These are phyloP conservation scores for Tuberolachnus salignus DNA, from an alignment of 2,888 invertebrate genomes.

Conservation along the genomic window DNA sequence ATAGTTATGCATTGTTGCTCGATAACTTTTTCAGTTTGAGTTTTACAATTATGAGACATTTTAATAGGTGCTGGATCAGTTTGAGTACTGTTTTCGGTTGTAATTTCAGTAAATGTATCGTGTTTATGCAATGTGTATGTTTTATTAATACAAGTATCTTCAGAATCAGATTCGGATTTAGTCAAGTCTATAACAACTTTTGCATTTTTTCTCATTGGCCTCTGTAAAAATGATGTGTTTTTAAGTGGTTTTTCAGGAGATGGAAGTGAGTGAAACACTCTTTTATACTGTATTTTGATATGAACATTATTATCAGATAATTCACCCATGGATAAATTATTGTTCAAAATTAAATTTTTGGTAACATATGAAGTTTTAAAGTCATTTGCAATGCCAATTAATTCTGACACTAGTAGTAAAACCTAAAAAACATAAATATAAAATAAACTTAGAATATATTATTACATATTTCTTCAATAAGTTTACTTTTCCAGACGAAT, in stretches of 20 bases:
- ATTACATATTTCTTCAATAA: neutral
- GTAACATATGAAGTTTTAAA: constrained; percentile 31
- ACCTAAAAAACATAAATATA: constrained; percentile 24
- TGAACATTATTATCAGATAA: constrained; percentile 5
- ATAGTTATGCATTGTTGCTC: constrained; percentile 7
- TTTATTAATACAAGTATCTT: constrained; percentile 29
- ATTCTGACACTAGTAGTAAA: constrained; percentile 19
- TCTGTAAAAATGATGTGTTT: neutral
- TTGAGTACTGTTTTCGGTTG: constrained; percentile 33
- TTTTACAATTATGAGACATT: constrained; percentile 7
- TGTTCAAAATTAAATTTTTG: constrained; percentile 24
- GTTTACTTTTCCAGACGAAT: constrained; percentile 21
- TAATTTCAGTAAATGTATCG: neutral
- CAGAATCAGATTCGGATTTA: constrained; percentile 32
- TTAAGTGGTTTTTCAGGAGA: constrained; percentile 1
- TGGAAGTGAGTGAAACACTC: constrained; percentile 32
- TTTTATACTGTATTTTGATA: constrained; percentile 38
- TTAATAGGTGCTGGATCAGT: constrained; percentile 26
- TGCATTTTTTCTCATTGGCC: constrained; percentile 24
- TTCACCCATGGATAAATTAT: constrained; percentile 7
- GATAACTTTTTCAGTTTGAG: constrained; percentile 23
- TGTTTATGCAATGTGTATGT: constrained; percentile 29
- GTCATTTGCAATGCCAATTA: constrained; percentile 28
- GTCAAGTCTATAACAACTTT: constrained; percentile 20
- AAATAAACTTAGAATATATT: neutral